Base-by-base conservation (phyloP, 53 echinoderm and acorn worm species). In the Arbacia lixula region DNA sequence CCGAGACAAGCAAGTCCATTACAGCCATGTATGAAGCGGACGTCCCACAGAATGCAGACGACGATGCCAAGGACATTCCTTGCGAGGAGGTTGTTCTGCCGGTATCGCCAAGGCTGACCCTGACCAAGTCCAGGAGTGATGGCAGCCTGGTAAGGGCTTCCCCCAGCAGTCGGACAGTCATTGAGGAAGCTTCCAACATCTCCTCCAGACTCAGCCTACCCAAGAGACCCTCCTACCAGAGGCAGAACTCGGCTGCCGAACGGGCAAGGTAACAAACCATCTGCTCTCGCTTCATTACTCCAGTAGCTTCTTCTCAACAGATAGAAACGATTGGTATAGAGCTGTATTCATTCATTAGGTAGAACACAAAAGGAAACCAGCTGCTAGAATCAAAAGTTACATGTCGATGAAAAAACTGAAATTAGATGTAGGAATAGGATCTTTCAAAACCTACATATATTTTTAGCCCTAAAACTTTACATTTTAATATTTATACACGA, bases 201-300 rank as follows among this genome's bases (percentile, higher is more conserved):
- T 40, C 43, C 41, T 27, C 82, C 2, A 32, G 16, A 46, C 82
- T 81, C 16, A 41, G 46, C 32, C 63, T 49, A 14, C 64, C 82
- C 31, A 30, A 62, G 32, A 62, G 82, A 63, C 82, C 82, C 2
- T 30, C 21, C 17, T 81, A 81, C 82, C 63, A 81, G 31, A 62
- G 82, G 12, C 82, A 81, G 46, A 62, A 62, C 43, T 81, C 82
- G 1, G 82, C 82, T n/a, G 46, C 65, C 4, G 82, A 81, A 81
- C 43, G 65, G 9, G 82, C 82, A 46, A 81, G 82, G 82, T 81
- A 81, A 63, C 14, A 30, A 43, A 46, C 14, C 14, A 10, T 46
- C 49, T 46, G 9, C 8, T 46, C 8, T 46, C 49, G n/a, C n/a
- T n/a, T n/a, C n/a, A n/a, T n/a, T n/a, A n/a, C n/a, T n/a, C n/a